phyloP scores from a whole-genome alignment of 2,888 invertebrate genomes.

The Leucoma salicis region DNA sequence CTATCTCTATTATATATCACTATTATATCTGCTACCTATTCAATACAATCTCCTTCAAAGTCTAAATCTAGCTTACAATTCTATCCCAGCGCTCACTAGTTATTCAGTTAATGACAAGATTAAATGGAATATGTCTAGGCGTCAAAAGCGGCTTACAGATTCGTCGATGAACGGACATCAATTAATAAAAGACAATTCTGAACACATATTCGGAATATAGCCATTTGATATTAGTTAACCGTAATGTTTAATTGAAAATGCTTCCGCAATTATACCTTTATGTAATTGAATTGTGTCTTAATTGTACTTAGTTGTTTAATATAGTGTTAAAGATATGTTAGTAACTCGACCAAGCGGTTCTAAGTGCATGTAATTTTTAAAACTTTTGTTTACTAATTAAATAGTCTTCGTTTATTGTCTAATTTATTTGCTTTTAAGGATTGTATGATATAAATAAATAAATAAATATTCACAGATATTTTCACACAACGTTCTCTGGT shows the following conservation, averaged over 20 bases:
- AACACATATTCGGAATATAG: background rate
- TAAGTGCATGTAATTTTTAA: no score
- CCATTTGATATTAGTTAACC: constrained; percentile 16
- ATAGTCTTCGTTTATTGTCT: no score
- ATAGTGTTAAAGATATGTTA: no score
- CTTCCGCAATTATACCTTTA: no score
- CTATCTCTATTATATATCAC: background rate
- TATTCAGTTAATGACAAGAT: constrained; percentile 10
- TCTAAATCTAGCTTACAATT: constrained; percentile 1
- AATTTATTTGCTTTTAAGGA: no score
- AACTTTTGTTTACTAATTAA: no score
- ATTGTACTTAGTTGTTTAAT: no score
- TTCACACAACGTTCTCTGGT: constrained; percentile 6
- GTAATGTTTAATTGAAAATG: no score
- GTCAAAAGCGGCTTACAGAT: constrained; percentile 9
- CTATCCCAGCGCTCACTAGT: constrained; percentile 1
- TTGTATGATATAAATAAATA: no score
- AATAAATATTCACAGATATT: no score
- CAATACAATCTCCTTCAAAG: background rate
- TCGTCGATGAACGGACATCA: constrained; percentile 7
- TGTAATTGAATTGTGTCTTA: no score
- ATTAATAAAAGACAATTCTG: constrained; percentile 10
- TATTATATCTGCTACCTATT: background rate
- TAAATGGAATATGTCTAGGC: constrained; percentile 9
- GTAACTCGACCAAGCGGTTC: no score